Base-by-base conservation (phyloP, 2,797 vertebrate genomes). In the Fundulus diaphanus region DNA sequence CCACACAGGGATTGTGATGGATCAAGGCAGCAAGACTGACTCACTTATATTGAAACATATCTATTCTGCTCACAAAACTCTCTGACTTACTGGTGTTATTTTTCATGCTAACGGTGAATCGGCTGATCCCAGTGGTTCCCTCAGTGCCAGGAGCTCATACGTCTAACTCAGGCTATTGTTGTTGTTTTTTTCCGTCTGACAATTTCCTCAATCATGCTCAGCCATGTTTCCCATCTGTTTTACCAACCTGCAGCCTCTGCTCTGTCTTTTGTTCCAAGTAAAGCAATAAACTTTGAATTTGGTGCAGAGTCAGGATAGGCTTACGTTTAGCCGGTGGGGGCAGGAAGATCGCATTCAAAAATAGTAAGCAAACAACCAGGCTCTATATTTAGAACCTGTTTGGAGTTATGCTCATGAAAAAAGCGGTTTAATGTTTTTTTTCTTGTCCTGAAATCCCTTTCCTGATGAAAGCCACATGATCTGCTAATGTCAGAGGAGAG, bases 381-480 rank as follows among this genome's bases (percentile, higher is more conserved):
- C 57, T 84, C 91, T 93, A 93, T 92, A 89, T 91, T 88, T 92
- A 93, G 92, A 74, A 44, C 52, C 71, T 76, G 46, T 54, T 12
- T 49, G 82, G 90, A 92, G 86, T 93, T 87, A 86, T 44, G 33
- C 71, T 72, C 73, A 78, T 52, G 57, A 24, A 72, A 66, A 76
- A 71, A 51, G 46, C 68, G 29, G 72, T 68, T 90, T 92, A 83
- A 84, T 79, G 71, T 24, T 49, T 61, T 65, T 59, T 69, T 46
- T 46, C 49, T 3, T 70, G 20, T 83, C 79, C 77, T 54, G 31
- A 85, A 85, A 92, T 91, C 90, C 85, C 70, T 88, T 78, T 91
- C 77, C 84, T 81, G 89, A 87, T 85, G 85, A 90, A 88, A 91
- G 90, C 92, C 91, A 89, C 88, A 86, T 93, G 93, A 93, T 89